Evolutionary conservation across 2,113 vertebrate species (phyloP), one percentile per base, ranked within the genome.

Genomic region (Prunella fulvescens): DNA sequence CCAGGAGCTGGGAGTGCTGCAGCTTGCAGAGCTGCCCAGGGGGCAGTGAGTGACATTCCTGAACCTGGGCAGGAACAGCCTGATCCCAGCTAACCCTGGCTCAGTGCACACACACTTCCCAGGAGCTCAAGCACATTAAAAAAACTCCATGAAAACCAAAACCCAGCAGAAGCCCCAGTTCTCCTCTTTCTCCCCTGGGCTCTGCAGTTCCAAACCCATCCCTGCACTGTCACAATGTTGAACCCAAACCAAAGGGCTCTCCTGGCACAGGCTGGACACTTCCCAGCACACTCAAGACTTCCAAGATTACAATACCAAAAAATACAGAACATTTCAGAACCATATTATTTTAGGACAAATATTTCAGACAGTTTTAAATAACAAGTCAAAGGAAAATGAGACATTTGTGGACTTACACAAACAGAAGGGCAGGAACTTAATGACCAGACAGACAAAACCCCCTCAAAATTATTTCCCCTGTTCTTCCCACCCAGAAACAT

Each of bases 361-460:
- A 67, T 48, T 88, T 56, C 87, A 90, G 86, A 74, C 76, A 53
- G 57, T 94, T 89, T 89, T 89, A 96, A 96, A 89, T 95, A 96
- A 80, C 79, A 91, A 74, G 54, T 88, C 53, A 79, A 87, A 87
- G 33, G 40, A 94, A 88, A 92, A 90, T 6, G 47, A 87, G 79
- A 85, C 66, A 50, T 44, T 22, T 54, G 66, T n/a, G 65, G 50
- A 37, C n/a, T 80, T 42, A 26, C 70, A 25, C 0, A 5, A 79
- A 60, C 56, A 70, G 60, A 60, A 69, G 65, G 51, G 69, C 60
- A 50, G 64, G 11, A 50, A 60, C 69, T 40, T 12, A 51, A 51
- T 40, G 29, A 81, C 11, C 8, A 47, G 33, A 60, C 12, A 35
- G 18, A 70, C 6, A 25, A 57, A 80, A 79, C 50, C 5, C 37